phyloP scores from a whole-genome alignment of 2,113 vertebrate species.

The Trogon melanurus region DNA sequence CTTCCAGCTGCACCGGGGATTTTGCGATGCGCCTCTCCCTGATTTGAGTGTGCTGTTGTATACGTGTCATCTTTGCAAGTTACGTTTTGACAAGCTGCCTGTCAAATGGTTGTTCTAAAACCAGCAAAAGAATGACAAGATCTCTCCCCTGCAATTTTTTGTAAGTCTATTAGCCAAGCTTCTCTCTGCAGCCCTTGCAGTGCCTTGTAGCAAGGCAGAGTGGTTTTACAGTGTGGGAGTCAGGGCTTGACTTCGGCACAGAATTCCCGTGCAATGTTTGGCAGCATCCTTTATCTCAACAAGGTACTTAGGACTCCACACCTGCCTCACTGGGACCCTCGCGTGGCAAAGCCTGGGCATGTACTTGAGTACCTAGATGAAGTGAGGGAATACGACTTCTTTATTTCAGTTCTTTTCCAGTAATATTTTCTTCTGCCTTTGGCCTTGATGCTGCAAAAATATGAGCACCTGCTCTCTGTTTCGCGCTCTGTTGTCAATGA shows the following conservation, averaged over 20 bases:
- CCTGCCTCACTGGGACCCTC: background rate
- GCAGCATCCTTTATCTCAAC: background rate
- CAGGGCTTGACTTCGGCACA: background rate
- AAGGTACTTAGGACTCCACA: background rate
- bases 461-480: background rate
- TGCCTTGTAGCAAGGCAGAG: background rate
- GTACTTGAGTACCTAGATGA: background rate
- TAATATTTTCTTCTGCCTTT: background rate
- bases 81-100: conserved; percentile 35
- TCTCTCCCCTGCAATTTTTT: background rate
- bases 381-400: background rate
- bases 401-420: background rate
- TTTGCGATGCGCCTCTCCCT: background rate
- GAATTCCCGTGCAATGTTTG: background rate
- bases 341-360: background rate
- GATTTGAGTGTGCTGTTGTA: background rate
- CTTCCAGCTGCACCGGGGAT: background rate
- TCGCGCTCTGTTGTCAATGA: background rate
- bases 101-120: conserved; percentile 12
- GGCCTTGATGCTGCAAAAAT: background rate
- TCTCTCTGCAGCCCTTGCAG: background rate
- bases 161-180: background rate
- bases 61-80: background rate
- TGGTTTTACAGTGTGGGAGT: background rate
- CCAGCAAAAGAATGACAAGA: background rate